Evolutionary conservation across 1,140 invertebrate genomes (phyloP).

Genomic region (Orchesella cincta): DNA sequence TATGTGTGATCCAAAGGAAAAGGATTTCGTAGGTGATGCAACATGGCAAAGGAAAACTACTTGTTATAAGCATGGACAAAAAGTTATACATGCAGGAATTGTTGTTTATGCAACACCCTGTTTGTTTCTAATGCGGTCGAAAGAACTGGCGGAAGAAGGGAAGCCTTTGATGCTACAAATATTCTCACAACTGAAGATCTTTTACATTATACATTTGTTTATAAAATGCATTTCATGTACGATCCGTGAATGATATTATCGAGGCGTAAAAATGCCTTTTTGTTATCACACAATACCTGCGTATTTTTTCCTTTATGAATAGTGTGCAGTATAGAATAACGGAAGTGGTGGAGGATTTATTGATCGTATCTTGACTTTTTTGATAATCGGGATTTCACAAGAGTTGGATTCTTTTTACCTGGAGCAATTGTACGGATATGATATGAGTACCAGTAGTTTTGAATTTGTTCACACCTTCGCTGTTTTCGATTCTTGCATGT

Average conservation of each 20-base stretch:
- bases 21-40: not conserved
- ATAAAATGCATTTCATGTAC: too few species aligned
- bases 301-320: not conserved
- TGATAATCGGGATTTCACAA: not conserved
- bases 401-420: not conserved
- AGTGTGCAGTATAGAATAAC: not conserved
- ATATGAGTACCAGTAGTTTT: not conserved
- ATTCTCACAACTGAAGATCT: not conserved
- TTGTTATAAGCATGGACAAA: not conserved
- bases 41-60: not conserved
- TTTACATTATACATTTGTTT: not conserved
- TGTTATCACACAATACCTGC: not conserved
- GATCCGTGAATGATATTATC: not conserved
- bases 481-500: not conserved
- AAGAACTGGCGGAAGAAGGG: not conserved
- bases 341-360: slow-evolving; percentile 1
- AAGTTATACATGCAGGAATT: not conserved
- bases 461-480: slow-evolving; percentile 1
- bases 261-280: not conserved
- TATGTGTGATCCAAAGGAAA: not conserved
- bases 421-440: not conserved
- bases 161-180: not conserved
- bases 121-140: not conserved
- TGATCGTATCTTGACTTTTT: not conserved
- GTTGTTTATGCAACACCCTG: not conserved